These are phyloP conservation scores for Falco punctatus DNA, from an alignment of 2,113 vertebrate genomes.

Conservation along the genomic window DNA sequence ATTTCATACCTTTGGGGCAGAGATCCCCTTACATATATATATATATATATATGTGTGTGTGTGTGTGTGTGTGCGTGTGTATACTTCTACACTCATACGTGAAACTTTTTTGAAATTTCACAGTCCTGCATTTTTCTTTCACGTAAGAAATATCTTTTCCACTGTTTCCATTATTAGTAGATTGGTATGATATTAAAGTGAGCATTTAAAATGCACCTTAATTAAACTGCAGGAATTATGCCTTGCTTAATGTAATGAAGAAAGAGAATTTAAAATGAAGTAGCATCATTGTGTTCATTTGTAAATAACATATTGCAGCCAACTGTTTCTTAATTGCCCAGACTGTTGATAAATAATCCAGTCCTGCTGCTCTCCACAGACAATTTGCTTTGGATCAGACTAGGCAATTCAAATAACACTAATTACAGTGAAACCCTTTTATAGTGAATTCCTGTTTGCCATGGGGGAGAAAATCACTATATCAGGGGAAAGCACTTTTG, in stretches of 20 bases:
- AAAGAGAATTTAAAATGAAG: slow-evolving; percentile 76
- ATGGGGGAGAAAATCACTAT: slow-evolving; percentile 43
- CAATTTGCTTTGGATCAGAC: slow-evolving; percentile 90
- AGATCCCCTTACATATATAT: background rate
- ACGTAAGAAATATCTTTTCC: background rate
- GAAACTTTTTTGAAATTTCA: background rate
- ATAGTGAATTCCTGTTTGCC: slow-evolving; percentile 68
- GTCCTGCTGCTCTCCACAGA: slow-evolving; percentile 86
- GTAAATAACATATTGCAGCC: slow-evolving; percentile 90
- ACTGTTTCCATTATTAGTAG: slow-evolving; percentile 43
- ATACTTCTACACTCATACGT: fast-evolving
- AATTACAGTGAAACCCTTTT: slow-evolving; percentile 78
- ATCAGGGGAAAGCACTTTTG: slow-evolving; percentile 49
- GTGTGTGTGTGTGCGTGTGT: background rate
- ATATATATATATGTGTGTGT: fast-evolving
- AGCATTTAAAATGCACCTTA: slow-evolving; percentile 68
- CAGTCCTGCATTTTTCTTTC: background rate
- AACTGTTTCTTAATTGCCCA: slow-evolving; percentile 94
- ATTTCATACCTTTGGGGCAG: background rate
- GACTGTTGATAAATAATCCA: slow-evolving; percentile 92
- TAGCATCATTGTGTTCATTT: slow-evolving; percentile 78
- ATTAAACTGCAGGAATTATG: slow-evolving; percentile 73
- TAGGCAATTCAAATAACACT: slow-evolving; percentile 89
- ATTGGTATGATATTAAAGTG: slow-evolving; percentile 52
- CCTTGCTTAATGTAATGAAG: slow-evolving; percentile 70